Conservation (phyloP, 1,140 invertebrate genomes). For the Belonocnema kinseyi region DNA sequence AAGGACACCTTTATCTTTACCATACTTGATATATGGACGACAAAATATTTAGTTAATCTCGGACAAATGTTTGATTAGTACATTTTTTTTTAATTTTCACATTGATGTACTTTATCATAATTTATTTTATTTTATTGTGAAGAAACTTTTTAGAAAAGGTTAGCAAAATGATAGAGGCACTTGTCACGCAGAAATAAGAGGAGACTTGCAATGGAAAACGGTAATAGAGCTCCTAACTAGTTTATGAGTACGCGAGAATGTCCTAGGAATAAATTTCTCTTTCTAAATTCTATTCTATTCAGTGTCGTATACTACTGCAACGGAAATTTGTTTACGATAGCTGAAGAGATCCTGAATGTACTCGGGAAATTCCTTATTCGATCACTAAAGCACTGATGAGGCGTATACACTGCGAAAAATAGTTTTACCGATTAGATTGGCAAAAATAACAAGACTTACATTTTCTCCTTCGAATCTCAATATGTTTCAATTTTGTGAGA, state of each 20-base stretch:
- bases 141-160: background rate
- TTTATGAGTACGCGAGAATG: constrained; percentile 41
- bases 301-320: constrained; percentile 8
- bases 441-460: too few species aligned
- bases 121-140: too few species aligned
- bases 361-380: constrained; percentile 19
- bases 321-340: constrained; percentile 29
- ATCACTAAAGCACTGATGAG: background rate
- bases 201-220: background rate
- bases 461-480: background rate
- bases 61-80: too few species aligned
- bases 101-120: too few species aligned
- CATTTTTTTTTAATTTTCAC: too few species aligned
- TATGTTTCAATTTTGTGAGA: background rate
- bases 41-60: too few species aligned
- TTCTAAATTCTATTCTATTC: constrained; percentile 23
- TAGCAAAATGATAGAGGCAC: background rate
- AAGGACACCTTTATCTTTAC: too few species aligned
- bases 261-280: constrained; percentile 53
- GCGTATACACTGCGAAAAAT: constrained; percentile 13
- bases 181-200: constrained; percentile 17
- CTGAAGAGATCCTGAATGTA: constrained; percentile 14
- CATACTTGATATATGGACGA: too few species aligned
- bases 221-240: constrained; percentile 44
- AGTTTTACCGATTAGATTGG: background rate